Evolutionary conservation across 2,888 invertebrate species (phyloP), one percentile per base, ranked within the genome.

Genomic region (Schrankia costaestrigalis): DNA sequence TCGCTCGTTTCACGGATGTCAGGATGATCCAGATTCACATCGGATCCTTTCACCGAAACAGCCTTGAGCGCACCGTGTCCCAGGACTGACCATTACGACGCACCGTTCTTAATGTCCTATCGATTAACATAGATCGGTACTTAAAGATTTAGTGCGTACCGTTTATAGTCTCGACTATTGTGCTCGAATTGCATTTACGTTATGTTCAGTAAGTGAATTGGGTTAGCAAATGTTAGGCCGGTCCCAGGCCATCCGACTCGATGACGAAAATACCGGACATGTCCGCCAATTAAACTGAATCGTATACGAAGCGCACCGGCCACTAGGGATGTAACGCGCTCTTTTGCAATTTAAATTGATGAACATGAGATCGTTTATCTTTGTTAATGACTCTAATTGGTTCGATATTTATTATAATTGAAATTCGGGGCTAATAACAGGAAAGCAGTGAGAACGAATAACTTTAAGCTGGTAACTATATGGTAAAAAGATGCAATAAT

Each of bases 11-110:
- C 34, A 31, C 52, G 52, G 59, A 71, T 62, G 57, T 71, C 68
- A 65, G 72, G 86, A 86, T 83, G 86, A 80, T 85, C 84, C 85
- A 85, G 85, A 84, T 86, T 76, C 76, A 66, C 63, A 51, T 54
- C 47, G 67, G 56, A 74, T 83, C 86, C 86, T 86, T 87, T 87
- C 86, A 85, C 86, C 64, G 19, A 40, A 60, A 52, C 71, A 79
- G 78, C 86, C 86, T 87, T 86, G 86, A 78, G 71, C 51, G 31
- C 53, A 41, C 59, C 63, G 60, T 58, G 66, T 65, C 60, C 63
- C 71, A 73, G 71, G 71, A 75, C 68, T 79, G 84, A 76, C 85
- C 84, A 80, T 80, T 83, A 83, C 76, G 66, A 69, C 69, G 68
- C 69, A 69, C 71, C 56, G 71, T 71, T 71, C 71, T 79, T 84